Evolutionary conservation across 2,888 invertebrate genomes (phyloP), one percentile per base, ranked within the genome.

Genomic region (Cryptus armator): DNA sequence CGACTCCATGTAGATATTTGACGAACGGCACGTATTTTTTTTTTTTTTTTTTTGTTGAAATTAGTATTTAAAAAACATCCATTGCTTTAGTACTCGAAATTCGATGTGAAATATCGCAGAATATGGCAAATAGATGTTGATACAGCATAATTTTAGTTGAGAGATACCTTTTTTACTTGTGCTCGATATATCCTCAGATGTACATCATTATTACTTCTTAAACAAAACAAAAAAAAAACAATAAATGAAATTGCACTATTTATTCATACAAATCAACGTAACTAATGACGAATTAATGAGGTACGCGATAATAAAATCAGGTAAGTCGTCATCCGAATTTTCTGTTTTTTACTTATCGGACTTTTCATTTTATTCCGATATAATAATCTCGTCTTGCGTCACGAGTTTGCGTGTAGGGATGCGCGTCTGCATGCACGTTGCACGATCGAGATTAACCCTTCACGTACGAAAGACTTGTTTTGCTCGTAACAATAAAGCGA

Each of bases 201-300:
- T 71, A 71, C 16, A 71, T 56, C 71, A 37, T 37, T 37, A 37
- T 71, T 56, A 51, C 53, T 71, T 71, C 32, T 71, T 43, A 10
- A 5, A 37, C 5, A 37, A 37, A 37, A 1, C 0, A 37, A 37
- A 37, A 67, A 19, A 67, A 19, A 5, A 67, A 19, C 1, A 53
- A 71, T 53, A 16, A 71, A 71, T 71, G 7, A 71, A 16, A 53
- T 2, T 53, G 71, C 37, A 53, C 37, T 37, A 14, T 43, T 71
- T 51, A 56, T 71, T 56, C 7, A 53, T 24, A 43, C 16, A 71
- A 53, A 16, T 7, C 53, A 2, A 53, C 53, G 7, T 53, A 53
- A 53, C 19, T 53, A 16, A 19, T 19, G 14, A 48, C 12, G 14
- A 48, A 48, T 14, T 10, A 10, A 12, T 48, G 37, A 9, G 37